These are phyloP conservation scores for Pempheris klunzingeri DNA, from an alignment of 2,797 vertebrate genomes.

Conservation along the genomic window DNA sequence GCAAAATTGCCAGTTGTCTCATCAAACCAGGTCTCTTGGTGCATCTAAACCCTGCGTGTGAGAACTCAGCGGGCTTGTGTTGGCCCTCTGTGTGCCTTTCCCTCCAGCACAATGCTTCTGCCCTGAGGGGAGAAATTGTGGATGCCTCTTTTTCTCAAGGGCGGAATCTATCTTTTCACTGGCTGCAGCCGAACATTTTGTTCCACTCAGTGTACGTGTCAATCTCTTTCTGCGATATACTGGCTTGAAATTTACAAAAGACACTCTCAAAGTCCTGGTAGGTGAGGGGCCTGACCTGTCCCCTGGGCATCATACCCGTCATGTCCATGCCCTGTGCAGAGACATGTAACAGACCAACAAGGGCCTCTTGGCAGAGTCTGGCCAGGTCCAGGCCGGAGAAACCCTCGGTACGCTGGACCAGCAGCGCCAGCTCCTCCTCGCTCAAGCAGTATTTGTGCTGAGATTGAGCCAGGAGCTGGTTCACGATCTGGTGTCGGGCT, in stretches of 20 bases:
- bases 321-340: constrained; percentile 94
- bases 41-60: constrained; percentile 88
- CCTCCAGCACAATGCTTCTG: constrained; percentile 86
- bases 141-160: constrained; percentile 84
- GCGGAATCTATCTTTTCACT: constrained; percentile 87
- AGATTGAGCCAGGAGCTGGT: constrained; percentile 95
- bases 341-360: constrained; percentile 91
- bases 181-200: constrained; percentile 99
- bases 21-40: constrained; percentile 83
- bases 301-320: constrained; percentile 91
- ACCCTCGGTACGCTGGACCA: constrained; percentile 97
- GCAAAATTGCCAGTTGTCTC: constrained; percentile 86
- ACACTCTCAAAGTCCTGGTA: constrained; percentile 99
- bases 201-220: constrained; percentile 97
- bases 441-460: constrained; percentile 99
- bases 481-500: constrained; percentile 97
- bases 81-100: constrained; percentile 77
- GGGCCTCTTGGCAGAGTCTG: constrained; percentile 95
- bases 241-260: constrained; percentile 99
- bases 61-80: constrained; percentile 85
- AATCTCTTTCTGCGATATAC: constrained; percentile 95
- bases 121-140: constrained; percentile 87
- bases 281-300: constrained; percentile 93
- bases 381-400: constrained; percentile 98
- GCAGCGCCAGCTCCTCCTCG: constrained; percentile 97